Percentiles rank a stretch among this genome's conserved stretches.
Evolutionary conservation across 2,797 vertebrate genomes (phyloP).

Genomic region (Hoplostethus mediterraneus): DNA sequence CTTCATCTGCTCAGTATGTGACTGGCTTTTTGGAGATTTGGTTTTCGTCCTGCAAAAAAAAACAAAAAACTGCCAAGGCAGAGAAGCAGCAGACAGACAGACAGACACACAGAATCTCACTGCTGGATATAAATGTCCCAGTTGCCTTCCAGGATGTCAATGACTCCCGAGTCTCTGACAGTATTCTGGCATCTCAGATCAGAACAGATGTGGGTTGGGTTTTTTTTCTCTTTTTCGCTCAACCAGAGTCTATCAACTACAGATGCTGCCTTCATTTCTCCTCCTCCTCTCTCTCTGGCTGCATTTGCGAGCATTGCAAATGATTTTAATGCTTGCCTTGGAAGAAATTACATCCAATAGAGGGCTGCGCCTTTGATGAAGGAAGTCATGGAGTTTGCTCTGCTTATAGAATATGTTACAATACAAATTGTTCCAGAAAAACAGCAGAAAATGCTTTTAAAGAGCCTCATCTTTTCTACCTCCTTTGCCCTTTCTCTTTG

Average conservation of each 20-base stretch:
- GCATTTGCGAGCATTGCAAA: constrained; percentile 18
- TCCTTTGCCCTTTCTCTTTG: background rate
- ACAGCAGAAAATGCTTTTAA: constrained; percentile 1
- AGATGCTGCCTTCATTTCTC: constrained; percentile 10
- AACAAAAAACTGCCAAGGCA: background rate
- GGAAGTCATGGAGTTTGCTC: constrained; percentile 18
- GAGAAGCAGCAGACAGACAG: background rate
- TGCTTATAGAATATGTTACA: constrained; percentile 6
- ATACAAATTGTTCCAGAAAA: constrained; percentile 22
- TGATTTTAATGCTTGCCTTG: constrained; percentile 14
- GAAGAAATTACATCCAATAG: constrained; percentile 28
- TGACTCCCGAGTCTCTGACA: background rate
- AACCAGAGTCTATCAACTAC: constrained; percentile 6
- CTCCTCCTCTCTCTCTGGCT: constrained; percentile 3
- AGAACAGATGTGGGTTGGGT: constrained; percentile 10
- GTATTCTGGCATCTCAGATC: constrained; percentile 3
- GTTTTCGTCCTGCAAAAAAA: background rate
- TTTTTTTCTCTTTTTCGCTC: background rate
- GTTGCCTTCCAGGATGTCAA: constrained; percentile 1
- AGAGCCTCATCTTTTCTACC: background rate
- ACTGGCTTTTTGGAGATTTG: too few relatives aligned
- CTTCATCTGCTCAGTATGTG: too few relatives aligned
- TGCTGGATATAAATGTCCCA: background rate
- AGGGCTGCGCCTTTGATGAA: constrained; percentile 21
- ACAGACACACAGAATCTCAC: constrained; percentile 3